phyloP scores from a whole-genome alignment of 2,797 vertebrate genomes.

The Pogonophryne albipinna region DNA sequence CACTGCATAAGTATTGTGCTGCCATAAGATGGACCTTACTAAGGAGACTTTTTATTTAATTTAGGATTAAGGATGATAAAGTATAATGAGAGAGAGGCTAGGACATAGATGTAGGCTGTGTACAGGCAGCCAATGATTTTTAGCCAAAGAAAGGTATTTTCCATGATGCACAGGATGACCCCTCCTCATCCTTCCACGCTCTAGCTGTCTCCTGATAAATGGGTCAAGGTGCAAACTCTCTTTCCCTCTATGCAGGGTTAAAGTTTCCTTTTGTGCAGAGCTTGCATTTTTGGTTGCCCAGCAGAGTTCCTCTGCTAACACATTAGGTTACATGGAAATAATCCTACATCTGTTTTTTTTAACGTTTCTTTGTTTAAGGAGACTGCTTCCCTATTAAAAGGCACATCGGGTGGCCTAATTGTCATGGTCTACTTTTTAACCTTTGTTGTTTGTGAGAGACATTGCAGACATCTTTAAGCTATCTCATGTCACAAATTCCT shows the following conservation, averaged over 20 bases:
- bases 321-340: neutral
- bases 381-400: neutral
- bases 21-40: constrained; percentile 1
- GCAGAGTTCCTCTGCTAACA: constrained; percentile 39
- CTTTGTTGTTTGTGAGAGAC: neutral
- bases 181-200: constrained; percentile 25
- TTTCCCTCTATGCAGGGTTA: constrained; percentile 52
- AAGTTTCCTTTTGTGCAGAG: constrained; percentile 73
- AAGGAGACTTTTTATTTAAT: constrained; percentile 5
- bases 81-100: neutral
- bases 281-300: constrained; percentile 47
- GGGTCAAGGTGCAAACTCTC: constrained; percentile 57
- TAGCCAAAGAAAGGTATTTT: constrained; percentile 27
- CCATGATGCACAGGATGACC: constrained; percentile 31
- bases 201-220: constrained; percentile 59
- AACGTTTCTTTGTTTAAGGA: neutral
- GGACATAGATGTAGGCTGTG: constrained; percentile 2
- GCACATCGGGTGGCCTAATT: neutral
- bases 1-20: constrained; percentile 31
- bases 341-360: neutral
- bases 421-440: neutral
- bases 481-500: constrained; percentile 38
- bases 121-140: constrained; percentile 9
- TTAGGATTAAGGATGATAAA: neutral
- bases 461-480: constrained; percentile 31